These are phyloP conservation scores for Calycopis cecrops DNA, from an alignment of 1,140 invertebrate genomes.

Conservation along the genomic window DNA sequence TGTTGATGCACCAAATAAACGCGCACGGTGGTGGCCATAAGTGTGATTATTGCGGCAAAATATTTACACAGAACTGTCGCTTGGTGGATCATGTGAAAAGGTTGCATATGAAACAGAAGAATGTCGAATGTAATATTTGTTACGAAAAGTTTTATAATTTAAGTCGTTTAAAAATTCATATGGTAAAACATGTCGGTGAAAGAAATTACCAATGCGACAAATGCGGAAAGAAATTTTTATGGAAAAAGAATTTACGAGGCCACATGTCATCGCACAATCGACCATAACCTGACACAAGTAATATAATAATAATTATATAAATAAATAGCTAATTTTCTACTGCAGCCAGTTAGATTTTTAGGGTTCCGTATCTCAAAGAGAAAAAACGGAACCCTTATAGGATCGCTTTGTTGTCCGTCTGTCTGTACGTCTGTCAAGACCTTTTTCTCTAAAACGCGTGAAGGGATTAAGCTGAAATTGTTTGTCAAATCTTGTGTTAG, in stretches of 20 bases:
- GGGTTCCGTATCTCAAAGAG: too few relatives aligned
- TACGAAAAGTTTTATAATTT: conserved; percentile 58
- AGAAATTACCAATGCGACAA: conserved; percentile 75
- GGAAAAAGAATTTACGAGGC: conserved; percentile 59
- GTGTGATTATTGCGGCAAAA: conserved; percentile 48
- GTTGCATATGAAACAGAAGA: conserved; percentile 61
- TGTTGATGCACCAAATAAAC: conserved; percentile 55
- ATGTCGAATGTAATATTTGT: conserved; percentile 53
- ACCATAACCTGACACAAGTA: too few relatives aligned
- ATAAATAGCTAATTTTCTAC: too few relatives aligned
- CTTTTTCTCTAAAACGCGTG: too few relatives aligned
- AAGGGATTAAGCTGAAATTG: too few relatives aligned
- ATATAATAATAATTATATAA: too few relatives aligned
- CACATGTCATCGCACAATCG: conserved; percentile 40
- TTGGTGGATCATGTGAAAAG: conserved; percentile 53
- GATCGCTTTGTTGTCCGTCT: too few relatives aligned
- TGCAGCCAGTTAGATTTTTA: too few relatives aligned
- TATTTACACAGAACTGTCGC: conserved; percentile 60
- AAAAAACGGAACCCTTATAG: too few relatives aligned
- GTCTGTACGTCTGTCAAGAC: too few relatives aligned
- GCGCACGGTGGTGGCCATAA: conserved; percentile 53
- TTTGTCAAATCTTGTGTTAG: too few relatives aligned
- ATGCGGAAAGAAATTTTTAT: conserved; percentile 78
- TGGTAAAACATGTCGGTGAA: conserved; percentile 81
- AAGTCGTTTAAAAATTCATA: conserved; percentile 61